Conservation (phyloP, 2,888 invertebrate genomes). For the Diloba caeruleocephala region DNA sequence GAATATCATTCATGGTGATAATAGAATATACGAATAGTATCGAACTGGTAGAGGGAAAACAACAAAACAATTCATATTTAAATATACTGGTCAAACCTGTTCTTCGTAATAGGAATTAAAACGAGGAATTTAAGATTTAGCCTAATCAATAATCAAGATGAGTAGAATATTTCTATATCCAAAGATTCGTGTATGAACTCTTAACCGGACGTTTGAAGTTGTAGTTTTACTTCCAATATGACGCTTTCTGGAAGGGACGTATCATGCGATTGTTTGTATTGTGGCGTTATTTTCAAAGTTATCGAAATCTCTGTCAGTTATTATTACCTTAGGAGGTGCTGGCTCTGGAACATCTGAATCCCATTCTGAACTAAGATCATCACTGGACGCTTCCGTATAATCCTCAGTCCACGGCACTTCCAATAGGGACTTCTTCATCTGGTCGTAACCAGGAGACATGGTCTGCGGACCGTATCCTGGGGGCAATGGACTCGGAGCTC, state of each 20-base stretch:
- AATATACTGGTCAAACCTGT: slow-evolving; percentile 2
- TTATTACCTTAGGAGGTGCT: slow-evolving; percentile 79
- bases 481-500: slow-evolving; percentile 87
- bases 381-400: slow-evolving; percentile 96
- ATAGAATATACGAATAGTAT: neutral
- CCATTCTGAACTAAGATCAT: slow-evolving; percentile 97
- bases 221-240: neutral
- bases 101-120: slow-evolving; percentile 1
- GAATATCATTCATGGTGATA: slow-evolving; percentile 1
- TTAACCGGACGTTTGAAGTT: neutral
- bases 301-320: slow-evolving; percentile 44
- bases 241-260: neutral
- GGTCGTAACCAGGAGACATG: slow-evolving; percentile 92
- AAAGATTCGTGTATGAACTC: slow-evolving; percentile 13
- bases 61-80: slow-evolving; percentile 7
- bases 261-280: neutral
- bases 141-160: slow-evolving; percentile 2
- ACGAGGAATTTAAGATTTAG: slow-evolving; percentile 9
- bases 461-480: slow-evolving; percentile 83
- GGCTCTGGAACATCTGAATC: slow-evolving; percentile 94
- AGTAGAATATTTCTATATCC: neutral
- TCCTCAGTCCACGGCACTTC: slow-evolving; percentile 94
- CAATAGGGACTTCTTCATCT: slow-evolving; percentile 93
- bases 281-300: neutral
- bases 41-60: slow-evolving; percentile 4